phyloP scores from a whole-genome alignment of 2,797 vertebrate genomes.

The Pelobates cultripes region DNA sequence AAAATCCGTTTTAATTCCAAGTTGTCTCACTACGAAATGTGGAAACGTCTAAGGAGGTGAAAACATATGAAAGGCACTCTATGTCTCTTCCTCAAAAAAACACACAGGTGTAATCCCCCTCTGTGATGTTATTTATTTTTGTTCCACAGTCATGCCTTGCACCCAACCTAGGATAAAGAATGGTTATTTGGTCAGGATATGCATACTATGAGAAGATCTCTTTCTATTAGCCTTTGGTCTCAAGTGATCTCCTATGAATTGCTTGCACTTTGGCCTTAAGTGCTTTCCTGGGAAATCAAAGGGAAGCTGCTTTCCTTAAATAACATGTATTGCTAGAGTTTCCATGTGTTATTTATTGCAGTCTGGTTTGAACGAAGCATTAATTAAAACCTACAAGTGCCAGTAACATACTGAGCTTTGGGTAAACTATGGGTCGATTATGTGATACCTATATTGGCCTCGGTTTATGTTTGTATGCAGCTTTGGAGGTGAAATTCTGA shows the following conservation, averaged over 20 bases:
- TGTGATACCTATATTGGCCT: neutral
- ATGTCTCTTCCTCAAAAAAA: no score
- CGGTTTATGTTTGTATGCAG: neutral
- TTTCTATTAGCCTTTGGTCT: constrained; percentile 38
- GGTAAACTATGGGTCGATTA: constrained; percentile 10
- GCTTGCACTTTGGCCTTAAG: constrained; percentile 39
- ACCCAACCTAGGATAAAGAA: neutral
- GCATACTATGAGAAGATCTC: constrained; percentile 14
- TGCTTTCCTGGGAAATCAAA: constrained; percentile 26
- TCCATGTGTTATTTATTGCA: constrained; percentile 37
- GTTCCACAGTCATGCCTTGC: neutral
- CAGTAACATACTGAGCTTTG: neutral
- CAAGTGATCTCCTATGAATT: constrained; percentile 3
- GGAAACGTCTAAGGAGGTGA: no score
- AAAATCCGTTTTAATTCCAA: no score
- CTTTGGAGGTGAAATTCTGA: neutral
- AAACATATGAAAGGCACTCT: no score
- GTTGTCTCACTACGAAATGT: no score
- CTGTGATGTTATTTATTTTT: neutral
- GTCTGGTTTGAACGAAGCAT: constrained; percentile 5
- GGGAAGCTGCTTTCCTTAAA: constrained; percentile 4
- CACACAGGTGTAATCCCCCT: neutral
- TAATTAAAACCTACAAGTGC: constrained; percentile 42
- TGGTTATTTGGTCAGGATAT: constrained; percentile 20
- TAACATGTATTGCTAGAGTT: constrained; percentile 15